phyloP scores from a whole-genome alignment of 2,888 invertebrate species.

The Chirona hameri region DNA sequence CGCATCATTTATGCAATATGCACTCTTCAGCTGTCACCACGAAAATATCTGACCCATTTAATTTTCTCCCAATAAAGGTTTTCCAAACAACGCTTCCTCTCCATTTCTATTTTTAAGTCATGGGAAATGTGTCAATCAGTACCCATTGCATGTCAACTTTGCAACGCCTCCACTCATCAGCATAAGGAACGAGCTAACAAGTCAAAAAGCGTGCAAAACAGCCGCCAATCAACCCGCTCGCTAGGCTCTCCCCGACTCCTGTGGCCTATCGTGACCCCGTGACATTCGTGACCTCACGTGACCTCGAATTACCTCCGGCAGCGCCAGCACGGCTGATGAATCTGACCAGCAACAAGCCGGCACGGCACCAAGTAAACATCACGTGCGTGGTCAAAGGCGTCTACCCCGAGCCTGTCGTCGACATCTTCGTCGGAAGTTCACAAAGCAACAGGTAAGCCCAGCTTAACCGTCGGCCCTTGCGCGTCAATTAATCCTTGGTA shows the following conservation, averaged over 20 bases:
- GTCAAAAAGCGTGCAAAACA: neutral
- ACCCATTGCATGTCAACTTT: too few species aligned
- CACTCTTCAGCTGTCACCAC: too few species aligned
- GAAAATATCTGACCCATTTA: too few species aligned
- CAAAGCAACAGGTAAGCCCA: neutral
- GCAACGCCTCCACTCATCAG: neutral
- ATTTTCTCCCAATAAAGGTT: too few species aligned
- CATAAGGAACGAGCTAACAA: neutral
- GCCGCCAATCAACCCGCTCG: neutral
- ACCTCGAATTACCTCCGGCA: neutral
- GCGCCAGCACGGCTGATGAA: slow-evolving; percentile 48
- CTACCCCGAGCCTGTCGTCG: slow-evolving; percentile 58
- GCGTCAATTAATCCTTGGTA: too few species aligned
- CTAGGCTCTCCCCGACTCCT: too few species aligned
- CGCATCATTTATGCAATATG: too few species aligned
- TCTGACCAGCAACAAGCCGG: slow-evolving; percentile 50
- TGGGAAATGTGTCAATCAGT: too few species aligned
- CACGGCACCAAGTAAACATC: slow-evolving; percentile 55
- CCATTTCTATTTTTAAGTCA: too few species aligned
- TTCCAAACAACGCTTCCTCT: too few species aligned
- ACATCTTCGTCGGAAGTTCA: slow-evolving; percentile 46
- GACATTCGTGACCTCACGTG: neutral
- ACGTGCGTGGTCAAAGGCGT: slow-evolving; percentile 58
- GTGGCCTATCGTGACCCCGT: neutral
- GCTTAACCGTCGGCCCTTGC: neutral